phyloP scores from a whole-genome alignment of 2,113 vertebrate species.

The Pelodiscus sinensis region DNA sequence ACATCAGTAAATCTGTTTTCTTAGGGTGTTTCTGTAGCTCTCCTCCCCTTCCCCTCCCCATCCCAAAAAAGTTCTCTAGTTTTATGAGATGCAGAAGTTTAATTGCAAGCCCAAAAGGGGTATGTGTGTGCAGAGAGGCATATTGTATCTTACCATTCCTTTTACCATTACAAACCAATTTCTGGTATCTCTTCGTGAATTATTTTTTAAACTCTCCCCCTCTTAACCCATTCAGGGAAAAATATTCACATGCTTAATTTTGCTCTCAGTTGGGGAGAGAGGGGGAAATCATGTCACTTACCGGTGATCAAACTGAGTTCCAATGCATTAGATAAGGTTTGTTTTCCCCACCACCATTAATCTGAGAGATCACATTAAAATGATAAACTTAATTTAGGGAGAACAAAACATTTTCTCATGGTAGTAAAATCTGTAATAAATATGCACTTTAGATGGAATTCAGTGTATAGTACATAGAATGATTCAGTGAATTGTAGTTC shows the following conservation, averaged over 20 bases:
- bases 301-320: accelerated
- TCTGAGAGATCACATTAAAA: not conserved
- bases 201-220: not conserved
- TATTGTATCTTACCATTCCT: accelerated
- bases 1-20: not conserved
- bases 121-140: not conserved
- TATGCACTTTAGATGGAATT: not conserved
- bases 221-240: too few relatives aligned
- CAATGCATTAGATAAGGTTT: not conserved
- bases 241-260: not conserved
- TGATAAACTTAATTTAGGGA: not conserved
- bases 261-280: accelerated
- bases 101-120: not conserved
- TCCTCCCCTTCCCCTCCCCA: accelerated
- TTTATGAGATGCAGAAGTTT: not conserved
- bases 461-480: not conserved
- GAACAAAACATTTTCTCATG: not conserved
- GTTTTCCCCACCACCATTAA: not conserved
- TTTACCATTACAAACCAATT: not conserved
- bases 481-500: not conserved
- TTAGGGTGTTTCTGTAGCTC: not conserved
- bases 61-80: not conserved
- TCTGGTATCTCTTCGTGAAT: accelerated
- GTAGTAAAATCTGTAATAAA: not conserved
- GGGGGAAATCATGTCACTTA: not conserved